Conservation (phyloP, 2,888 invertebrate species). For the Metacarcinus magister region DNA sequence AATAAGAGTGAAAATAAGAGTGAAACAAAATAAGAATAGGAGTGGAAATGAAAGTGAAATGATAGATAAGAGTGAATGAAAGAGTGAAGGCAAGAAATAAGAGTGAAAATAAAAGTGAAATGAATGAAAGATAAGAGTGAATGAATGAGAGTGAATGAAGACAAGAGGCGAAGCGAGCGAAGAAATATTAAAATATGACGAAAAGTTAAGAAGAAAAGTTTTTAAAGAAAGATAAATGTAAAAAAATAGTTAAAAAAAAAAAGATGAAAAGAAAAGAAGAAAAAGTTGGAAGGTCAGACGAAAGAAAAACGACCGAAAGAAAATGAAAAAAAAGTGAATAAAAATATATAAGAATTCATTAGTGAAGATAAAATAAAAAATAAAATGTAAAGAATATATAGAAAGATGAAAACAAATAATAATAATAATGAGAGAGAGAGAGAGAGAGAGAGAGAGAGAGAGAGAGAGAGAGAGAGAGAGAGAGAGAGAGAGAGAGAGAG, state of each 20-base stretch:
- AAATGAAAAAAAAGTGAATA: neutral
- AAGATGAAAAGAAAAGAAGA: neutral
- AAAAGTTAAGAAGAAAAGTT: neutral
- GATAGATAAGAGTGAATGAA: neutral
- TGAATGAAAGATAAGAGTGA: neutral
- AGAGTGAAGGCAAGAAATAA: neutral
- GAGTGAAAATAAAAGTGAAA: neutral
- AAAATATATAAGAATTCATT: neutral
- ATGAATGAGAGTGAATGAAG: neutral
- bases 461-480: neutral
- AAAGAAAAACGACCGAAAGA: neutral
- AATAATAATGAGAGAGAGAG: neutral
- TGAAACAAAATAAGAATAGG: neutral
- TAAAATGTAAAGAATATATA: neutral
- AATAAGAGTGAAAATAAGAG: neutral
- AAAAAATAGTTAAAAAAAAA: neutral
- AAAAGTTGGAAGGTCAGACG: neutral
- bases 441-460: neutral
- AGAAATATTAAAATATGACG: neutral
- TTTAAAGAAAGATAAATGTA: neutral
- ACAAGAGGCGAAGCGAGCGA: neutral
- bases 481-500: slow-evolving; percentile 30
- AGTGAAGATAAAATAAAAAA: neutral
- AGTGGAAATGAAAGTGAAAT: neutral
- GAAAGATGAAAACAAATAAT: neutral